Conservation (phyloP, 2,113 vertebrate genomes). For the Notarius quadriscutis region DNA sequence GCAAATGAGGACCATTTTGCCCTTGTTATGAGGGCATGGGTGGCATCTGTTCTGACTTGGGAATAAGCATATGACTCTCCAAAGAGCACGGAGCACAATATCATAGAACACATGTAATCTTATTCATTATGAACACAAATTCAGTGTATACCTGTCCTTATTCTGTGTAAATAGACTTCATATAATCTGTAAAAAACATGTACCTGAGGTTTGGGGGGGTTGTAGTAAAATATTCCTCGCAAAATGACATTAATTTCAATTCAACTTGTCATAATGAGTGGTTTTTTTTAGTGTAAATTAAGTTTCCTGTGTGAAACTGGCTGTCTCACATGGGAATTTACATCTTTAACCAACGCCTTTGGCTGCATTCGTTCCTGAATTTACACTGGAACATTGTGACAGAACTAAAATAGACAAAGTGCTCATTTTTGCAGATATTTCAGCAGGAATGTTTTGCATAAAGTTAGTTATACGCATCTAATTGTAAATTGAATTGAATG, state of each 20-base stretch:
- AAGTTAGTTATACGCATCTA: background rate
- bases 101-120: background rate
- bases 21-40: background rate
- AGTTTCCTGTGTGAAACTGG: background rate
- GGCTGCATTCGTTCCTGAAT: background rate
- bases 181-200: background rate
- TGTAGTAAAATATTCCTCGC: background rate
- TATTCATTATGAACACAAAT: background rate
- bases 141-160: background rate
- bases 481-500: background rate
- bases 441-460: background rate
- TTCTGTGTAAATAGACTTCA: background rate
- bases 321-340: background rate
- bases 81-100: background rate
- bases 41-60: background rate
- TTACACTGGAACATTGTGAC: background rate
- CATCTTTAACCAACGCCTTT: background rate
- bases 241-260: background rate
- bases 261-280: background rate
- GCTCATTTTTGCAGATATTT: background rate
- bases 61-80: background rate
- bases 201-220: background rate
- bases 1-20: slow-evolving; percentile 2
- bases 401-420: background rate
- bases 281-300: background rate